Conservation (phyloP, 2,888 invertebrate species). For the Megalurothrips usitatus region DNA sequence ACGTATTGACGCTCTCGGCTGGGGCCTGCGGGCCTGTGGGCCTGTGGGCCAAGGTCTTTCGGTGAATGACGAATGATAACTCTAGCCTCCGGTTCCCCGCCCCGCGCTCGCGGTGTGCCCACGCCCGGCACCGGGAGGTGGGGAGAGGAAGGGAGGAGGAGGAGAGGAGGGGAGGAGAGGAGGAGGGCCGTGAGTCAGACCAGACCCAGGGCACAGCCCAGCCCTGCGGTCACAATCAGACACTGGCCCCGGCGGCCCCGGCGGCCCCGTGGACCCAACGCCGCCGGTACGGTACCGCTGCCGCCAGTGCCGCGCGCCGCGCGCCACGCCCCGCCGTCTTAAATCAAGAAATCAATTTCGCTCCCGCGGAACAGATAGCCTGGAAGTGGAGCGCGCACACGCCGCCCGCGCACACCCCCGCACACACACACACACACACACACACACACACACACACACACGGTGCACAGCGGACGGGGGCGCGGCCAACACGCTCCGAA, state of each 20-base stretch:
- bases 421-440: background rate
- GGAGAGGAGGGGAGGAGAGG: background rate
- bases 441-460: background rate
- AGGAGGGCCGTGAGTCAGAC: background rate
- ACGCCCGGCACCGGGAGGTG: background rate
- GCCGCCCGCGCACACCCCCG: background rate
- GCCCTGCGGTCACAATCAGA: slow-evolving; percentile 8
- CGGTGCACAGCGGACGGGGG: background rate
- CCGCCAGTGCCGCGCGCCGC: background rate
- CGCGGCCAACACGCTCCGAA: background rate
- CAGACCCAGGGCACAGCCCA: background rate
- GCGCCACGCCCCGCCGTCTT: background rate
- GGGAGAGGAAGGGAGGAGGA: background rate
- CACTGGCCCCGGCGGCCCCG: background rate
- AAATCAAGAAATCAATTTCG: slow-evolving; percentile 25
- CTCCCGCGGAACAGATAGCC: background rate
- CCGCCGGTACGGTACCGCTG: background rate
- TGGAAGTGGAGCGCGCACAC: background rate
- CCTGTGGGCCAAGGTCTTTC: background rate
- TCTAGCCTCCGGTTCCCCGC: background rate
- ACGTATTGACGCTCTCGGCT: background rate
- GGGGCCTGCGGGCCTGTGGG: background rate
- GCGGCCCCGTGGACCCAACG: no score
- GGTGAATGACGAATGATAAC: background rate
- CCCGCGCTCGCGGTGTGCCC: background rate